Base-by-base conservation (phyloP, 1,140 invertebrate genomes). In the Vanessa tameamea region DNA sequence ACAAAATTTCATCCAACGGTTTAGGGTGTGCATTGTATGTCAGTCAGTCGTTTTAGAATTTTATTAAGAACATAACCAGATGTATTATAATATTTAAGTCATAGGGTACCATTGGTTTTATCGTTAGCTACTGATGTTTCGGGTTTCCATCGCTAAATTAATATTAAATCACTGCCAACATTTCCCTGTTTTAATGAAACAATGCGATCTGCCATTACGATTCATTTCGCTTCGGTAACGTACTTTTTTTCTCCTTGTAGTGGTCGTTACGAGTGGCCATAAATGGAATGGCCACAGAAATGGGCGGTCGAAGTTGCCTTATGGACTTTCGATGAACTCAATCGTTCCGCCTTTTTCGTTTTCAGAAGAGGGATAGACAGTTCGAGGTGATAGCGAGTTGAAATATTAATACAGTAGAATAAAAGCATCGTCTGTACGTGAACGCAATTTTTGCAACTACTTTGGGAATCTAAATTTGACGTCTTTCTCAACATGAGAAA, bases 251-350 rank as follows among this genome's bases (percentile, higher is more conserved):
- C 78, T 79, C 76, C 67, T 77, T 78, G 69, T 77, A 80, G 80
- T 78, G 79, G 73, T 81, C 78, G 81, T 84, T 87, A 82, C 78
- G 81, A 80, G 64, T 72, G 78, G 77, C 80, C 78, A 84, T 87
- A 86, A 88, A 87, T 68, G 81, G 82, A 86, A 87, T 82, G 81
- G 82, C 78, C 78, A 53, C 71, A 67, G 73, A 71, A 86, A 83
- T 83, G 83, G 83, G 66, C 82, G 82, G 74, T 66, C 77, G 73
- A 78, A 79, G 76, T 79, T 81, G 81, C 80, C 81, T 85, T 84
- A 81, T 78, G 74, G 72, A 79, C 75, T 81, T 82, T 81, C 79
- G 76, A 84, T 85, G 85, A 63, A 86, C 78, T 76, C 80, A 78
- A 83, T 83, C 75, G 74, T 72, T 80, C 78, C 78, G 72, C 77